phyloP scores from a whole-genome alignment of 2,888 invertebrate genomes.

The Nephrotoma guestfalica region DNA sequence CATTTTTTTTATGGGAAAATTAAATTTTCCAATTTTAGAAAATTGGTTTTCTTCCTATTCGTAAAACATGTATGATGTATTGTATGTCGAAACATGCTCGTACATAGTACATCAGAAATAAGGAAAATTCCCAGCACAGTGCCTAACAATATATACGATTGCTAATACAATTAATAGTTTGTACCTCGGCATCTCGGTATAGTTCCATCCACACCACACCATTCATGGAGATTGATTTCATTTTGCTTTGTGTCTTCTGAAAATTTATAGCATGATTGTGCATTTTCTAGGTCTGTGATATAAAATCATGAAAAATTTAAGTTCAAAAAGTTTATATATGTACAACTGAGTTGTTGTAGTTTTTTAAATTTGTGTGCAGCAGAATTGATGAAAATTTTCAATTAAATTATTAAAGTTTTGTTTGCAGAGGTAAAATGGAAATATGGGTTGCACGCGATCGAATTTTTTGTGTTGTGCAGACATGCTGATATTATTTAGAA shows the following conservation, averaged over 20 bases:
- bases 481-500: too few species aligned
- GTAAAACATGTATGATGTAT: not conserved
- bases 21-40: not conserved
- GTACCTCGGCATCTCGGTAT: too few species aligned
- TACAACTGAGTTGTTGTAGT: not conserved
- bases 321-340: not conserved
- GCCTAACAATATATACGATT: not conserved
- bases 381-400: not conserved
- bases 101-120: not conserved
- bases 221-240: not conserved
- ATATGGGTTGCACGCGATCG: not conserved
- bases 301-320: not conserved
- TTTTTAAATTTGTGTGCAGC: not conserved
- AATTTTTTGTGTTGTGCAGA: not conserved
- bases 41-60: not conserved
- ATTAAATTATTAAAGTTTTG: not conserved
- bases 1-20: not conserved
- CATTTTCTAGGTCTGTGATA: not conserved
- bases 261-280: not conserved
- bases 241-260: not conserved
- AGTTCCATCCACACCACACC: too few species aligned
- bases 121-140: not conserved
- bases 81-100: not conserved
- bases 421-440: not conserved
- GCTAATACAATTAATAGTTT: not conserved